Percentiles rank a stretch among this genome's conserved stretches.
These are phyloP conservation scores for Pollenia griseotomentosa DNA, from an alignment of 2,888 invertebrate genomes.

Conservation along the genomic window DNA sequence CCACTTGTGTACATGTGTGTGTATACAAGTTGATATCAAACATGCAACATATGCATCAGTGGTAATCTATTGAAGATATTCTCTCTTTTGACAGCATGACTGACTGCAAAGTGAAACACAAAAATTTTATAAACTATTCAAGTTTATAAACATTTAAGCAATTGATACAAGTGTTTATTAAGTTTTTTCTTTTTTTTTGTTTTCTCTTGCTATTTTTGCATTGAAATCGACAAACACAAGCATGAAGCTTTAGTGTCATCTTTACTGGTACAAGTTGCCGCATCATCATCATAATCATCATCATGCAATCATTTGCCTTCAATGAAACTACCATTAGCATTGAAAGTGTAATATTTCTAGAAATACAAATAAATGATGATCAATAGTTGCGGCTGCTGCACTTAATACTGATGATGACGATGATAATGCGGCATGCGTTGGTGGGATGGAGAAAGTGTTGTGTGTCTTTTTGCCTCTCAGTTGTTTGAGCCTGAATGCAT, in stretches of 20 bases:
- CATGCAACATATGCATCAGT: constrained; percentile 53
- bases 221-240: constrained; percentile 8
- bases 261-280: background rate
- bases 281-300: constrained; percentile 19
- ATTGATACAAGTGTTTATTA: constrained; percentile 61
- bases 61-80: constrained; percentile 36
- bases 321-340: background rate
- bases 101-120: constrained; percentile 14
- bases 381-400: constrained; percentile 2
- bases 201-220: constrained; percentile 28
- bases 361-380: constrained; percentile 21
- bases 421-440: background rate
- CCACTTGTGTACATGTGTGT: background rate
- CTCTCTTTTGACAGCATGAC: constrained; percentile 9
- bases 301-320: background rate
- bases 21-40: constrained; percentile 30
- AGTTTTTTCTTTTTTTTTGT: background rate
- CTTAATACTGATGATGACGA: constrained; percentile 11
- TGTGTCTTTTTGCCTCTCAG: background rate
- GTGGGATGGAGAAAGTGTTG: background rate
- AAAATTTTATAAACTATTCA: constrained; percentile 46
- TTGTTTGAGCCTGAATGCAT: constrained; percentile 54
- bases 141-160: constrained; percentile 60
- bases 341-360: background rate
- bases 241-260: constrained; percentile 22